A percentile compares a stretch with the other conserved stretches of the same genome.
Evolutionary conservation across 1,140 invertebrate species (phyloP).

Genomic region (Adelges cooleyi): DNA sequence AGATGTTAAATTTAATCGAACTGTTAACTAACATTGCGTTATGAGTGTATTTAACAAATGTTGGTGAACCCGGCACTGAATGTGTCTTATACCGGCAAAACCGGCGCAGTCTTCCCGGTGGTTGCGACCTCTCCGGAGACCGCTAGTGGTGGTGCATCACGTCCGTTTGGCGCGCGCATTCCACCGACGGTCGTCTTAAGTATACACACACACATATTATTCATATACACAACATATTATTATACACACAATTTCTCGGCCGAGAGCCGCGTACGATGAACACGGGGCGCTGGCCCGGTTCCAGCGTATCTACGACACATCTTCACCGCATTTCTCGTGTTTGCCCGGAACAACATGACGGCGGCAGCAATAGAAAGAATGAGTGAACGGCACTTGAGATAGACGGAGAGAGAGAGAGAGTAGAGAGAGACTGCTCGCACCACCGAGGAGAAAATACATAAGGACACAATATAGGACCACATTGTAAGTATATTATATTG

Average conservation of each 20-base stretch:
- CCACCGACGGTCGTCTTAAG: neutral
- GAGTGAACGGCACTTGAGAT: neutral
- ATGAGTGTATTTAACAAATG: no score
- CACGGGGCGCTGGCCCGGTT: constrained; percentile 4
- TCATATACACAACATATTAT: neutral
- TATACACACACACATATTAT: neutral
- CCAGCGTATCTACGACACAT: constrained; percentile 23
- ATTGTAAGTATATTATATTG: no score
- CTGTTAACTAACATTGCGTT: no score
- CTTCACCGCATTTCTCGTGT: constrained; percentile 24
- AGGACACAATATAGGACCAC: no score
- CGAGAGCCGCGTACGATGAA: neutral
- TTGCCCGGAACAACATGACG: neutral
- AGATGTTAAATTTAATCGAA: no score
- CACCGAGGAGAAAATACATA: neutral
- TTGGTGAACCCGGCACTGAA: no score
- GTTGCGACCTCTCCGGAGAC: neutral
- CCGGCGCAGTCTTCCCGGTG: neutral
- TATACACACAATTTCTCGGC: no score
- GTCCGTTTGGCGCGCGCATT: no score
- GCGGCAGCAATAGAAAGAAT: neutral
- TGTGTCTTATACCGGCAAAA: no score
- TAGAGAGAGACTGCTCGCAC: neutral
- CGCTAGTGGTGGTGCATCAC: no score
- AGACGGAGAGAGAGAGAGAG: neutral